Base-by-base conservation (phyloP, 2,888 invertebrate species). In the Parapristionchus giblindavisi region DNA sequence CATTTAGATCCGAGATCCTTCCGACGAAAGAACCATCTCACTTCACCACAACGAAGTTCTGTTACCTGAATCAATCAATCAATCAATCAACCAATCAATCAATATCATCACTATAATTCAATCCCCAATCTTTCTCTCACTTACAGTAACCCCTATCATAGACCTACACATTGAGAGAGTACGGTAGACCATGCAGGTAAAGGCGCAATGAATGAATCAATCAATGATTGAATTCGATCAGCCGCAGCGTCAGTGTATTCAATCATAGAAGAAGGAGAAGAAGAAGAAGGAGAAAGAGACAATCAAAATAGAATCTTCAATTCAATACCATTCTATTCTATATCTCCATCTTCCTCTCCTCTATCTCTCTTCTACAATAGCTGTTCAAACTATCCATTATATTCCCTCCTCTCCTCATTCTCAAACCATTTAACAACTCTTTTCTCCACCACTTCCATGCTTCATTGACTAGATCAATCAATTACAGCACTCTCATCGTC, bases 1-100 rank as follows among this genome's bases (percentile, higher is more conserved):
- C 84, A 84, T 43, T 79, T 79, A 17, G 75, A 63, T 11, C 75
- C 76, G 38, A 74, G 72, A 17, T 63, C 75, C 29, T 75, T 75
- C 63, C 17, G 48, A 6, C 81, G 78, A 75, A 82, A 83, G 76
- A 86, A 87, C 87, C 87, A 87, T 71, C 87, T 75, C 0, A 85
- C 80, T 77, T 87, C 87, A 1, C 77, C 75, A 72, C 83, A 83
- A 38, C 77, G 78, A 48, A 84, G 75, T 48, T 83, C 83, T 2
- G 79, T 79, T 3, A 84, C 84, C 82, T 83, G 80, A 2, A 71
- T 38, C n/a, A n/a, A n/a, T n/a, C n/a, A 29, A 32, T 5, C 6
- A 11, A 29, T 27, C 54, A 17, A 6, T n/a, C 54, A 6, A 6
- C 5, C 24, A 27, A 14, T 14, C 71, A 51, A 14, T 11, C 40